Evolutionary conservation across 2,113 vertebrate genomes (phyloP).

Genomic region (Marmota flaviventris): DNA sequence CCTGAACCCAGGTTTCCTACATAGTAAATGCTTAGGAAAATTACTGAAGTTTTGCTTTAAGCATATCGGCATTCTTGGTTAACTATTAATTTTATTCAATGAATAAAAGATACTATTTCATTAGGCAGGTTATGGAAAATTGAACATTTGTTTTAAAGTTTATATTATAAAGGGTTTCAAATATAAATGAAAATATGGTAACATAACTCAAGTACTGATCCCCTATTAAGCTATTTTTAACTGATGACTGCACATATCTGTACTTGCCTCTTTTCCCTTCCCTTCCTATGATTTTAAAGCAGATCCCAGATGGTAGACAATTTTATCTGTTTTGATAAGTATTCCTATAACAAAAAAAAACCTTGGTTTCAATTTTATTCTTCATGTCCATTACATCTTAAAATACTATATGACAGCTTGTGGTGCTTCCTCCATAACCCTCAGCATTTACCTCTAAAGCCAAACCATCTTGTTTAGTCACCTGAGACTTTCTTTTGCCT

Average conservation of each 20-base stretch:
- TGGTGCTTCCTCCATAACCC: not conserved
- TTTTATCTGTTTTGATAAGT: not conserved
- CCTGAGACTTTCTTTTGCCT: too few relatives aligned
- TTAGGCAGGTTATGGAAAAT: not conserved
- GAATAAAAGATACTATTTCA: not conserved
- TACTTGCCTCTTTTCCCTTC: not conserved
- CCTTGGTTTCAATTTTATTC: not conserved
- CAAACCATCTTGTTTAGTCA: not conserved
- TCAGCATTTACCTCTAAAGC: not conserved
- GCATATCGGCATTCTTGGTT: not conserved
- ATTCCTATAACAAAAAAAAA: not conserved
- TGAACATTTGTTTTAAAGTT: not conserved
- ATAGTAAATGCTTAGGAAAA: not conserved
- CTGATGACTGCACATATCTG: not conserved
- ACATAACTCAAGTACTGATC: not conserved
- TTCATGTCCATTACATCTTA: not conserved
- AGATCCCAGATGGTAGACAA: not conserved
- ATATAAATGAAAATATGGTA: not conserved
- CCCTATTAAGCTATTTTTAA: not conserved
- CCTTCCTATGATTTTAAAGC: too few relatives aligned
- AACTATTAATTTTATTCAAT: not conserved
- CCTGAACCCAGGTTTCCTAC: not conserved
- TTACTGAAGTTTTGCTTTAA: not conserved
- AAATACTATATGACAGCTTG: accelerated
- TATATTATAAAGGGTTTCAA: not conserved